phyloP scores from a whole-genome alignment of 2,888 invertebrate genomes.

The Volucella inflata region DNA sequence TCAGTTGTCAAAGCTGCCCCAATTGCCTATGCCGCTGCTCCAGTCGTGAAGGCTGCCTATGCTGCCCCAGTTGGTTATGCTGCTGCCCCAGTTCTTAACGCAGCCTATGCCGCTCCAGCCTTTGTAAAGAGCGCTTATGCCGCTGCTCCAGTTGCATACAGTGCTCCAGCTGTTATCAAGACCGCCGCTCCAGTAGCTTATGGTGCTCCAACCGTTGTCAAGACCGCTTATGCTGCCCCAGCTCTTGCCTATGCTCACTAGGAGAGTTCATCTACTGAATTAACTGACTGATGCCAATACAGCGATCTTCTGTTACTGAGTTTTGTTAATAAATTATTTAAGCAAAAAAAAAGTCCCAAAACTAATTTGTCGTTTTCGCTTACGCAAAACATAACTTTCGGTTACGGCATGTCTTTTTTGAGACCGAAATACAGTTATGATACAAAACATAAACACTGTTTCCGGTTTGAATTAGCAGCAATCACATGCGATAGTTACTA shows the following conservation, averaged over 20 bases:
- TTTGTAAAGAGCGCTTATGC: constrained; percentile 33
- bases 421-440: background rate
- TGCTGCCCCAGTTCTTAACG: constrained; percentile 15
- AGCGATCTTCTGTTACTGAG: constrained; percentile 50
- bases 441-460: constrained; percentile 5
- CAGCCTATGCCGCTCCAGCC: constrained; percentile 25
- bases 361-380: too few species aligned
- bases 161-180: constrained; percentile 49
- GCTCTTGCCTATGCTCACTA: constrained; percentile 76
- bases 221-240: constrained; percentile 76
- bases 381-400: background rate
- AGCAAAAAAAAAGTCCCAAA: background rate
- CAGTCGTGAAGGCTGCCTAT: background rate
- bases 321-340: constrained; percentile 58
- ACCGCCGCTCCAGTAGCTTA: constrained; percentile 75
- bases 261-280: constrained; percentile 28
- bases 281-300: constrained; percentile 52
- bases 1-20: constrained; percentile 71
- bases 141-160: constrained; percentile 42
- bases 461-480: constrained; percentile 20
- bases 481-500: constrained; percentile 2
- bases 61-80: too few species aligned
- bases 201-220: constrained; percentile 67
- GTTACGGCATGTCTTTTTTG: constrained; percentile 2
- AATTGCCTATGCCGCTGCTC: constrained; percentile 33